These are phyloP conservation scores for Pseudomyrmex cubaensis DNA, from an alignment of 1,140 invertebrate genomes.

Conservation along the genomic window DNA sequence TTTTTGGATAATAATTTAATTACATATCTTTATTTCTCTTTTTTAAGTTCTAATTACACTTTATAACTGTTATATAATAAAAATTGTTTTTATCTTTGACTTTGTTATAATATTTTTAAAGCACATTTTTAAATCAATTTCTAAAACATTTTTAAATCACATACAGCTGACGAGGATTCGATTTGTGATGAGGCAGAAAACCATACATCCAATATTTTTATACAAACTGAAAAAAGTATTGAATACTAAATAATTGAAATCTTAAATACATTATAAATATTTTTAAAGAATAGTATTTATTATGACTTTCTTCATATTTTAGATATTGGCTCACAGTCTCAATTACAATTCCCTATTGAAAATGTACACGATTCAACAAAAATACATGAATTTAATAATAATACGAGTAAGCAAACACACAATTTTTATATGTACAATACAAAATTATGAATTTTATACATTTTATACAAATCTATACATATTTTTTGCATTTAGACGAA, in stretches of 20 bases:
- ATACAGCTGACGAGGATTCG: constrained; percentile 2
- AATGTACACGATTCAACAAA: constrained; percentile 2
- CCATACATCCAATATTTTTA: not conserved
- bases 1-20: constrained; percentile 10
- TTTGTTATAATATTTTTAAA: not conserved
- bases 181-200: constrained; percentile 8
- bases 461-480: not conserved
- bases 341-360: not conserved
- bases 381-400: not conserved
- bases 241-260: constrained; percentile 1
- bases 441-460: constrained; percentile 7
- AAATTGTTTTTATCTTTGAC: too few species aligned
- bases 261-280: not conserved
- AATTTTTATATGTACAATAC: not conserved
- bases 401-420: not conserved
- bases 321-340: not conserved
- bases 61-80: constrained; percentile 9
- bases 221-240: not conserved
- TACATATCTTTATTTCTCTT: not conserved
- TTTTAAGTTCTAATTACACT: not conserved
- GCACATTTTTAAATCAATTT: not conserved
- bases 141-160: not conserved
- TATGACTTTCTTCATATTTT: constrained; percentile 3
- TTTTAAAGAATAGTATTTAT: constrained; percentile 1
- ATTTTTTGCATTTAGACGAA: not conserved